Evolutionary conservation across 2,113 vertebrate genomes (phyloP), one percentile per base, ranked within the genome.

Genomic region (Falcunculus frontatus): DNA sequence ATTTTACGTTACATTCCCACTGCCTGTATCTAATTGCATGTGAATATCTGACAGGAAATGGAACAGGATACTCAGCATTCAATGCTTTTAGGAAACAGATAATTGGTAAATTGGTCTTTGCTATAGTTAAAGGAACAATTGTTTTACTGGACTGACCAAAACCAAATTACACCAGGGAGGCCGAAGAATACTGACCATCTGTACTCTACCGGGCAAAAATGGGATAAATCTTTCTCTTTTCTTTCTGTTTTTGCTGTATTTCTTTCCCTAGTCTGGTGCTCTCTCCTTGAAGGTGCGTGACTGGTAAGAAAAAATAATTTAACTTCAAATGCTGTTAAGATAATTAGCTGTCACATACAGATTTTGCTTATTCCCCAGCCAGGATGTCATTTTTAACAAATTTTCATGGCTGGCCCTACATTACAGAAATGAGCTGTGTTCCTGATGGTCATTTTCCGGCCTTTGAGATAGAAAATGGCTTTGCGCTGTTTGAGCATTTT

Each of bases 11-110:
- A 53, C 73, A 84, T 90, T 96, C 93, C 90, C 88, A 93, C 37
- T 59, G 91, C 92, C 87, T 95, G 79, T 89, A 84, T 95, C 88
- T 93, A 95, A 95, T 94, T 94, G 83, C 92, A 92, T 90, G 92
- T 70, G 89, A 96, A 86, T 95, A 92, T 95, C 92, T 96, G 77
- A 75, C 86, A 95, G 96, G 96, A 95, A 96, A 96, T 95, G 90
- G 95, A 96, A 95, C 92, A 92, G 90, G 95, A 95, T 94, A 78
- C 80, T 89, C 80, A 57, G 86, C 33, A 84, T 95, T 94, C 88
- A 94, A 30, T 87, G 96, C 69, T 93, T 90, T 96, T 89, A 95
- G 93, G 93, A 94, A 93, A 95, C 44, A 95, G 83, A 96, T 92
- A 92, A 92, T 86, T 2, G 0, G 79, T 79, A 94, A 93, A 90